These are phyloP conservation scores for Sebastes schlegelii DNA, from an alignment of 2,113 vertebrate species.

Conservation along the genomic window DNA sequence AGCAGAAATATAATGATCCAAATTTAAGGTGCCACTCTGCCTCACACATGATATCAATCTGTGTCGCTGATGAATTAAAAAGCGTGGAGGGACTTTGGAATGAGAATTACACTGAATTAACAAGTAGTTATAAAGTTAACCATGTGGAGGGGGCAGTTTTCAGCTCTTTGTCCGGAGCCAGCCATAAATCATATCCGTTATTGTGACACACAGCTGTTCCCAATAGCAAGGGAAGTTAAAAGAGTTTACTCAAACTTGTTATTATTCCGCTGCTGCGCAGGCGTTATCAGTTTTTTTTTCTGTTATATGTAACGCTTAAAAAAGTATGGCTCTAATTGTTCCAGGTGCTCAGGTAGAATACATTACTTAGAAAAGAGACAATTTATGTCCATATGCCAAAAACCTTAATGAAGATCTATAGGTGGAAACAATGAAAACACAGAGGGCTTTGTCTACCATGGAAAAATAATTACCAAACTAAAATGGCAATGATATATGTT, in stretches of 20 bases:
- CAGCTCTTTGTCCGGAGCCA: neutral
- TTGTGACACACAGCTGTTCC: constrained; percentile 43
- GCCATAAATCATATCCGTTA: constrained; percentile 49
- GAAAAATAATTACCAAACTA: constrained; percentile 50
- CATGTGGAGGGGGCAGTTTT: constrained; percentile 26
- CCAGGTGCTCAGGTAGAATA: constrained; percentile 22
- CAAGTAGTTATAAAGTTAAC: constrained; percentile 39
- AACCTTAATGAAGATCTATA: constrained; percentile 46
- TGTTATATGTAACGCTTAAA: neutral
- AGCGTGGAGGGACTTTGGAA: constrained; percentile 20
- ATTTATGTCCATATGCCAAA: constrained; percentile 18
- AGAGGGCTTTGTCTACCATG: constrained; percentile 23
- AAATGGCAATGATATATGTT: constrained; percentile 49
- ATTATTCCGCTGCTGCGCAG: neutral
- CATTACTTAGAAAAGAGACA: constrained; percentile 28
- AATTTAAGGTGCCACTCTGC: constrained; percentile 46
- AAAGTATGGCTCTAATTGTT: constrained; percentile 24
- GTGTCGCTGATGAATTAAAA: constrained; percentile 56
- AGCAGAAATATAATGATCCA: constrained; percentile 36
- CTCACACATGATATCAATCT: constrained; percentile 61
- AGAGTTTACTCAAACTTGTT: constrained; percentile 2
- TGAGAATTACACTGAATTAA: constrained; percentile 51
- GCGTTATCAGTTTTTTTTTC: neutral
- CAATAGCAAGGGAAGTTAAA: neutral
- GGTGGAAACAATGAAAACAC: constrained; percentile 38